Evolutionary conservation across 2,113 vertebrate genomes (phyloP).

Genomic region (Otus sunia): DNA sequence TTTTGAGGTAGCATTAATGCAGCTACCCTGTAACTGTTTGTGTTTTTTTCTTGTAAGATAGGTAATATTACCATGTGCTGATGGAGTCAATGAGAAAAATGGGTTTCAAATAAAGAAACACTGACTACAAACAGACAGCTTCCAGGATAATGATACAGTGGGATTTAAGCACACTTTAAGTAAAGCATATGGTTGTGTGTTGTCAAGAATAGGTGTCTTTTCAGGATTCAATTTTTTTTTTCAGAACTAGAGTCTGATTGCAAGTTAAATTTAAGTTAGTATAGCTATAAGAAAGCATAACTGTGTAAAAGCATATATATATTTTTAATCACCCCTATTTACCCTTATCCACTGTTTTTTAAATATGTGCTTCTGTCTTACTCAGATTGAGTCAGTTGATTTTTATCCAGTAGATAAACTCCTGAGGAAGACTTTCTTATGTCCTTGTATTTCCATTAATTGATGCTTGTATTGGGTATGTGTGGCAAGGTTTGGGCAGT

Average conservation of each 20-base stretch:
- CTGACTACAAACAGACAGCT: too few species aligned
- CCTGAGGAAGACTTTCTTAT: background rate
- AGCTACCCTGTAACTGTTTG: background rate
- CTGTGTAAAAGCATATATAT: background rate
- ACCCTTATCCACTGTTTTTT: background rate
- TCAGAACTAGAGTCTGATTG: background rate
- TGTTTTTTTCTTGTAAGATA: background rate
- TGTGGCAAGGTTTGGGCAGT: background rate
- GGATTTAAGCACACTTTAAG: background rate
- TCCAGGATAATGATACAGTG: background rate
- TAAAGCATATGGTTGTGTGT: background rate
- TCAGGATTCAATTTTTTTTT: background rate
- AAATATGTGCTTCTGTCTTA: background rate
- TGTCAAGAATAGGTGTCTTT: background rate
- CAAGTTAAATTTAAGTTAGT: background rate
- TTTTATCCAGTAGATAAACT: background rate
- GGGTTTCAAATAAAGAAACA: background rate
- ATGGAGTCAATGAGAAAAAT: background rate
- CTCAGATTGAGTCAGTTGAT: background rate
- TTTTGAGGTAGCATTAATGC: background rate
- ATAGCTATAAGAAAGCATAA: background rate
- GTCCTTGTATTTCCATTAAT: background rate
- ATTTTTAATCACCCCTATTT: background rate
- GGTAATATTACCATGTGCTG: background rate
- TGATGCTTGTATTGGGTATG: background rate